phyloP scores from a whole-genome alignment of 1,140 invertebrate species.

The Aphidius ervi region DNA sequence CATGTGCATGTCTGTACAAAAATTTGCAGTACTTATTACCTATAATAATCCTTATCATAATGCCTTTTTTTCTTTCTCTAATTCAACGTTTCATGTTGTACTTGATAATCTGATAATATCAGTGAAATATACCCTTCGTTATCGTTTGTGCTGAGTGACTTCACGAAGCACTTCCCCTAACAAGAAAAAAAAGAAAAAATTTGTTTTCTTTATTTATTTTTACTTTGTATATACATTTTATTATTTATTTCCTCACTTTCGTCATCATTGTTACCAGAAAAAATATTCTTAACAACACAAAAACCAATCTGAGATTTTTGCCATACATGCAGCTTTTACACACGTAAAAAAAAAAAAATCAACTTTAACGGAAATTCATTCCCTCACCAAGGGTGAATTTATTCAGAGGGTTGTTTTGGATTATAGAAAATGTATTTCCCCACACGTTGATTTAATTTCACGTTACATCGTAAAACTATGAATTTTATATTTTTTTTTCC shows the following conservation, averaged over 20 bases:
- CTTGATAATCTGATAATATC: conserved; percentile 2
- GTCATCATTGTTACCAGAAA: background rate
- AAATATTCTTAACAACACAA: background rate
- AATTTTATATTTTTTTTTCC: background rate
- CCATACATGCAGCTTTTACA: background rate
- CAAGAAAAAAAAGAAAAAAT: background rate
- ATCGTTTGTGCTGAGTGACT: too few relatives aligned
- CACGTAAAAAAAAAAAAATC: background rate
- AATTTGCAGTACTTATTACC: background rate
- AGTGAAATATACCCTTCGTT: background rate
- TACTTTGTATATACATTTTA: conserved; percentile 1
- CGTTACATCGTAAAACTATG: background rate
- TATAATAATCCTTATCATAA: background rate
- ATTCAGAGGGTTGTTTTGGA: background rate
- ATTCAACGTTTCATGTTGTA: too few relatives aligned
- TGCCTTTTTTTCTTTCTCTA: background rate
- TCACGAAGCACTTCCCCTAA: background rate
- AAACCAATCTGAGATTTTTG: background rate
- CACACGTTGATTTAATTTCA: conserved; percentile 11
- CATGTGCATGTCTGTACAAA: conserved; percentile 12
- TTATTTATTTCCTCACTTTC: background rate
- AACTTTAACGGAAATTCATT: conserved; percentile 5
- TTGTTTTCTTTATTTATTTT: background rate
- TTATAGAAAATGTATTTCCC: conserved; percentile 1
- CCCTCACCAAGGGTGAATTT: conserved; percentile 2